Conservation (phyloP, 2,888 invertebrate genomes). For the Cylloceria caligata region DNA sequence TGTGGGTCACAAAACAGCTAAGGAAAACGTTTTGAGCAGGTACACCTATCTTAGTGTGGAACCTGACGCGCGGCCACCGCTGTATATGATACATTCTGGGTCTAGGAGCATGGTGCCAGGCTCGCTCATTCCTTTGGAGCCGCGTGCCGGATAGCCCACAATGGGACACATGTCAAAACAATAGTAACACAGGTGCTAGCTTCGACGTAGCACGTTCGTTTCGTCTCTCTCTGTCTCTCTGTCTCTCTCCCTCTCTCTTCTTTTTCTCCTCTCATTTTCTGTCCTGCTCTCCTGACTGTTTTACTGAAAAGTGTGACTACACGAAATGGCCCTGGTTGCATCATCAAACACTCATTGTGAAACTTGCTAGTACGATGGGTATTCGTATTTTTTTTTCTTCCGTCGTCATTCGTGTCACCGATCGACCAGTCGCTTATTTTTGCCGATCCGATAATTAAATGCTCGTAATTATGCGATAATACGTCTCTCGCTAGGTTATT, state of each 20-base stretch:
- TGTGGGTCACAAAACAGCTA: conserved; percentile 36
- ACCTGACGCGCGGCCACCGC: not conserved
- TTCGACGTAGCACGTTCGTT: not conserved
- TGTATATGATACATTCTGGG: conserved; percentile 3
- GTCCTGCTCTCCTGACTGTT: not conserved
- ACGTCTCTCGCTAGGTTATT: conserved; percentile 14
- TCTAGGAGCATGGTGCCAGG: conserved; percentile 13
- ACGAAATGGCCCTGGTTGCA: conserved; percentile 71
- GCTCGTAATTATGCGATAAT: conserved; percentile 35
- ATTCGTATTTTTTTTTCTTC: conserved; percentile 7
- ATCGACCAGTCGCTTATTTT: conserved; percentile 45
- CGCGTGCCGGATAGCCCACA: conserved; percentile 73
- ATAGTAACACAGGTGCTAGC: conserved; percentile 79
- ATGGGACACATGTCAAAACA: conserved; percentile 83
- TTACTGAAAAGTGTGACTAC: conserved; percentile 26
- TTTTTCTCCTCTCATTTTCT: conserved; percentile 42
- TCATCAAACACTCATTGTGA: conserved; percentile 59
- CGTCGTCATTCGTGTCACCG: not conserved
- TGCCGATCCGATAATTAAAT: conserved; percentile 48
- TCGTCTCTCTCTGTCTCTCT: not conserved
- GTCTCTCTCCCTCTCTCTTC: not conserved
- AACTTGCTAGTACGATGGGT: conserved; percentile 3
- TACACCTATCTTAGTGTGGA: conserved; percentile 29
- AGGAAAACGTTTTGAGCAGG: conserved; percentile 32
- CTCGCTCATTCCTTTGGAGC: conserved; percentile 45